phyloP scores from a whole-genome alignment of 2,888 invertebrate genomes.

The Lingula anatina region DNA sequence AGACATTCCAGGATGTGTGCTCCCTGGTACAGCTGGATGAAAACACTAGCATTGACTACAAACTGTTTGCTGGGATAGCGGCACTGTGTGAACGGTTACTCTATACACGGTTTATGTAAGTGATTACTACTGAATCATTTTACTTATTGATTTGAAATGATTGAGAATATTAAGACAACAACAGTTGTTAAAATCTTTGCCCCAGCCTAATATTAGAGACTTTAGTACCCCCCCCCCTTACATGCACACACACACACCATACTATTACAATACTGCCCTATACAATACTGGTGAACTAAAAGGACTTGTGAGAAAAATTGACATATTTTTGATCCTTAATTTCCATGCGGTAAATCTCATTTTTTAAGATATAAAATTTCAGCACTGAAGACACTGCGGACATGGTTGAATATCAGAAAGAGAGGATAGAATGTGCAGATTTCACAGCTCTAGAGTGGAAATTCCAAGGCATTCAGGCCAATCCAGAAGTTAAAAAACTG shows the following conservation, averaged over 20 bases:
- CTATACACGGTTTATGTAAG: conserved; percentile 41
- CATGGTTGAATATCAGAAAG: conserved; percentile 37
- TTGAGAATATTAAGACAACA: no score
- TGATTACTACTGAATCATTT: no score
- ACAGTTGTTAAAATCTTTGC: no score
- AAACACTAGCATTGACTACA: conserved; percentile 27
- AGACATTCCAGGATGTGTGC: conserved; percentile 26
- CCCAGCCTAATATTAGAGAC: no score
- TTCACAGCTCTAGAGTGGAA: conserved; percentile 44
- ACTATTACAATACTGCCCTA: background rate
- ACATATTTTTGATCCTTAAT: background rate
- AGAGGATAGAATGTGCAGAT: conserved; percentile 45
- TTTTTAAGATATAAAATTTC: conserved; percentile 14
- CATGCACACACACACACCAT: no score
- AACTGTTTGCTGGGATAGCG: conserved; percentile 38
- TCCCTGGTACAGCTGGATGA: conserved; percentile 26
- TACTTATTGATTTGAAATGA: no score
- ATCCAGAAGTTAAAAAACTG: conserved; percentile 25
- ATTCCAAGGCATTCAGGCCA: conserved; percentile 36
- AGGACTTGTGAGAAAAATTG: background rate
- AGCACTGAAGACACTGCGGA: conserved; percentile 43
- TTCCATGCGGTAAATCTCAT: no score
- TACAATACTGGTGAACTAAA: background rate
- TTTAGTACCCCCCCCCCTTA: no score
- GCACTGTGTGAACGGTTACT: conserved; percentile 44